Base-by-base conservation (phyloP, 2,888 invertebrate genomes). In the Clepsis dumicolana region DNA sequence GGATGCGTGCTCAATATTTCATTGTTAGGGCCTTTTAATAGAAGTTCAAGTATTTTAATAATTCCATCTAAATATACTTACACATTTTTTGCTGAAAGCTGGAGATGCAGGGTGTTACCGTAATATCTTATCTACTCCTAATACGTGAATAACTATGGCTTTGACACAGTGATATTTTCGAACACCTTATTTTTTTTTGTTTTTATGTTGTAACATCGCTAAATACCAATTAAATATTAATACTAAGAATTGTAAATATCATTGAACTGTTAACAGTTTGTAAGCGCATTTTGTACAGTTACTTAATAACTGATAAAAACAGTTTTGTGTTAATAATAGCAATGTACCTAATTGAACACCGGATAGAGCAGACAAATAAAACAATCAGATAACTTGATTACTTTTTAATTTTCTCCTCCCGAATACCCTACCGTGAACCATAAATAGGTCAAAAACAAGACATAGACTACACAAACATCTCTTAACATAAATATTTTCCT, bases 331-430 rank as follows among this genome's bases (percentile, higher is more conserved):
- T 21, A 48, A 48, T 35, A 10, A 35, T 48, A 8, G 38, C 14
- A 44, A 44, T 44, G 44, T 44, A 29, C 29, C 29, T 4, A 44
- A 44, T 44, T 44, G 16, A 44, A 18, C 4, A 54, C 2, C 18
- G 18, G 18, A 54, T 18, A 12, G 14, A 12, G 12, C 24, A 3
- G 59, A 25, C 8, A 38, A 70, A 56, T 68, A 62, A 75, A 73
- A 76, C 74, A 52, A 73, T 71, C 53, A 67, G 12, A 70, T 74
- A 57, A 69, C 71, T 70, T 71, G 72, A 75, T 73, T 72, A 76
- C 72, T 65, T 70, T 91, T 87, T 89, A 85, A 86, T 88, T 86
- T 38, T 83, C 82, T 83, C 83, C 84, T 80, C 77, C 76, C 77
- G 66, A 53, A 16, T 25, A 48, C 65, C 74, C 82, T 78, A 83